Evolutionary conservation across 1,140 invertebrate genomes (phyloP), one percentile per base, ranked within the genome.

Genomic region (Bombus consobrinus): DNA sequence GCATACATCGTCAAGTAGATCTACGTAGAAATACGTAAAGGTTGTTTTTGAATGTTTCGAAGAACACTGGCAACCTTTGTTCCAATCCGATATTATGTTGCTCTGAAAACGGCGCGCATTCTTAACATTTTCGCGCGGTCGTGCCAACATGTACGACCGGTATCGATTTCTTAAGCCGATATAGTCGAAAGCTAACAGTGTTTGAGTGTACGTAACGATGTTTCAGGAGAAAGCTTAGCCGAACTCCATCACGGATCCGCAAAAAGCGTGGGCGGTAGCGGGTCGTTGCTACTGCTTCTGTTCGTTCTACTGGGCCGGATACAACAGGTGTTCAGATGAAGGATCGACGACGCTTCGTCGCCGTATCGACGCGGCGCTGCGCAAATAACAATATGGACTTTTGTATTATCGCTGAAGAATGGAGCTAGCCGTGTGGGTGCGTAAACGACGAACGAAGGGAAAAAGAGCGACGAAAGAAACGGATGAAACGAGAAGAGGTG

Each of bases 181-280:
- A 1, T 9, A 43, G 1, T 53, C 5, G 34, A 53, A 68, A 57
- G 62, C 0, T 25, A 1, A 28, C 62, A 66, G 78, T 92, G 83
- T 93, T 93, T 94, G 88, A 94, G 94, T 95, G 90, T 80, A 74
- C 77, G 69, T 83, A 88, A 69, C 86, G 93, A 93, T 95, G 92
- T 95, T 95, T 89, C 94, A 96, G 96, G 96, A 95, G 96, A 96
- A 95, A 96, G 96, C 94, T 96, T 96, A 94, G 96, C 96, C 62
- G 96, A 96, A 92, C 90, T 96, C 86, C 96, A 96, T 93, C 96
- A 96, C 85, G 95, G 96, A 5, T 90, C 90, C 43, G 93, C 91
- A 12, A 92, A 86, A 69, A 79, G 87, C 72, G 72, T 88, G 78
- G 18, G 87, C 83, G 86, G 77, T 34, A 43, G 73, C 69, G 59